A percentile compares a stretch with the other conserved stretches of the same genome.
These are phyloP conservation scores for Merluccius polli DNA, from an alignment of 2,797 vertebrate genomes.

Conservation along the genomic window DNA sequence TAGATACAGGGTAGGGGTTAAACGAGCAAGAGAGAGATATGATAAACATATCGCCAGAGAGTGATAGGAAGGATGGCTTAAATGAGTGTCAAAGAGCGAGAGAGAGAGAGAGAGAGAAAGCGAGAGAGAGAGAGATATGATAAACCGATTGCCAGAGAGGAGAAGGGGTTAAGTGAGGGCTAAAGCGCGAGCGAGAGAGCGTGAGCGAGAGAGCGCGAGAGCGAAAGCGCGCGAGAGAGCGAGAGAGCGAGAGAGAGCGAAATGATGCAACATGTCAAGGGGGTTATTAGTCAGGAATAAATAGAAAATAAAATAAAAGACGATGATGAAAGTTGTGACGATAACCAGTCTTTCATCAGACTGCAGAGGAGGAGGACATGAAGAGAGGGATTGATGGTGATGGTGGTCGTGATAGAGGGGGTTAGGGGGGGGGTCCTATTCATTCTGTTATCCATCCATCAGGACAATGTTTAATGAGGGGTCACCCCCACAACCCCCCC, in stretches of 20 bases:
- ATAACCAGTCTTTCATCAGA: neutral
- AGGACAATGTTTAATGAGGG: conserved; percentile 59
- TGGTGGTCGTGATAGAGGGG: conserved; percentile 32
- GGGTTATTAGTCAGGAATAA: too few relatives aligned
- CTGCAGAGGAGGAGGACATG: conserved; percentile 8
- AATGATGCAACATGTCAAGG: too few relatives aligned
- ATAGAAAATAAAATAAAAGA: neutral
- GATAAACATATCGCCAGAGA: neutral
- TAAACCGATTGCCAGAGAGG: too few relatives aligned
- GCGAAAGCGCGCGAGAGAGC: too few relatives aligned
- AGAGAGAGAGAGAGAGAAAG: neutral
- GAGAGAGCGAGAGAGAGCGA: too few relatives aligned
- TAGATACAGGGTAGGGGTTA: neutral
- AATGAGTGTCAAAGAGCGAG: neutral
- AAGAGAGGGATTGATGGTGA: neutral
- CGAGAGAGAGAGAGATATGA: too few relatives aligned
- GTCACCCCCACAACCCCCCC: conserved; percentile 27
- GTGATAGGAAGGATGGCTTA: neutral
- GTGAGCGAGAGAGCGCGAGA: too few relatives aligned
- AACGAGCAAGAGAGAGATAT: neutral
- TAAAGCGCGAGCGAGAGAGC: too few relatives aligned
- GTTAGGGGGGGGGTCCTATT: neutral
- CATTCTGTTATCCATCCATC: conserved; percentile 58
- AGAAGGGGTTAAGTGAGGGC: too few relatives aligned
- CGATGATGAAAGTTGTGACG: neutral